Evolutionary conservation across 1,140 invertebrate genomes (phyloP), one percentile per base, ranked within the genome.

Genomic region (Drosophila hydei): DNA sequence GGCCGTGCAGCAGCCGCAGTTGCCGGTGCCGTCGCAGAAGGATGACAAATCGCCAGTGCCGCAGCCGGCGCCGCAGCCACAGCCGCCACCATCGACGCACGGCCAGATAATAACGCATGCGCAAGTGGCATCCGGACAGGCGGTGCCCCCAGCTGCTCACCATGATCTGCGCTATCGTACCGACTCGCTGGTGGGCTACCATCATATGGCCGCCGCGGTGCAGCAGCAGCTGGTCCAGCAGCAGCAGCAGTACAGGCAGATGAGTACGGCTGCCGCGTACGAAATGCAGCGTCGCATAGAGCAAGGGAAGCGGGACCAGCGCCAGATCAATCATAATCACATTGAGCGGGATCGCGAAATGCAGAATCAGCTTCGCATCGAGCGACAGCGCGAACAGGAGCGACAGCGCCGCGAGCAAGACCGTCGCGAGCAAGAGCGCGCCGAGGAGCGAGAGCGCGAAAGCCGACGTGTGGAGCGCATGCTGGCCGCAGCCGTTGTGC

Each of bases 1-100:
- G 5, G 97, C 97, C 11, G 96, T 96, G 0, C 95, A 96, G 74
- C 96, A 97, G 79, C 96, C 96, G 0, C 96, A 95, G 88, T 87
- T 97, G 76, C 96, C 96, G 1, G 96, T 97, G 43, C 97, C 97
- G 0, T 91, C 89, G 4, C 89, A 91, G 9, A 90, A 90, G 72
- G 90, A 91, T 27, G 89, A 91, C 23, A 90, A 89, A 21, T 72
- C 76, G 4, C 42, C 67, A 9, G 65, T 48, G 0, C 51, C 72
- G 11, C 64, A 60, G 5, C 40, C 69, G 19, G 40, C 70, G 18
- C 69, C 70, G 21, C 61, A 47, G 25, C 40, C 25, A 0, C 81
- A 74, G 19, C 77, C 60, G 14, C 75, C 59, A 4, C 67, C 75
- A 0, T 75, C 83, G 0, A 72, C 83, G 0, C 79, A 87, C 9